phyloP scores from a whole-genome alignment of 2,888 invertebrate genomes.

The Archips crataeganus region DNA sequence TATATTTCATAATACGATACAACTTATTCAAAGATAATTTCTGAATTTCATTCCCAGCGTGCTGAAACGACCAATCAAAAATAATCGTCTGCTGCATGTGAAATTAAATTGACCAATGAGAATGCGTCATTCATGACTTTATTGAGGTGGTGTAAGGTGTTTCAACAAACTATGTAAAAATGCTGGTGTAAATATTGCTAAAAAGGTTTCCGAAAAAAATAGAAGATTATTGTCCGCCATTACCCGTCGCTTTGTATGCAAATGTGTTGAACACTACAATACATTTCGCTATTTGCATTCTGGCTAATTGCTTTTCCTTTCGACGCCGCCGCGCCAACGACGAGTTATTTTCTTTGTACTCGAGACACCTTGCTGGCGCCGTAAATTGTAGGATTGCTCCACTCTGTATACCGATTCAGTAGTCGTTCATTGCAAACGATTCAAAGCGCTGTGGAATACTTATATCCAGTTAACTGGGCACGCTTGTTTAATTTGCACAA shows the following conservation, averaged over 20 bases:
- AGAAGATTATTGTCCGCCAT: conserved; percentile 46
- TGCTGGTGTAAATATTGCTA: neutral
- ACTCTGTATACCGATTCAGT: conserved; percentile 28
- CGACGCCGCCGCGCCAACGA: conserved; percentile 64
- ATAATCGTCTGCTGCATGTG: no score
- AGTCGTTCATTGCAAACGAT: conserved; percentile 11
- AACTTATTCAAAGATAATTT: no score
- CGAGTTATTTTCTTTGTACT: conserved; percentile 65
- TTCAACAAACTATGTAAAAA: no score
- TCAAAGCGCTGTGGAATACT: neutral
- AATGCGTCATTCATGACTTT: no score
- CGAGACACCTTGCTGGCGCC: conserved; percentile 62
- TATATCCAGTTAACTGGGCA: neutral
- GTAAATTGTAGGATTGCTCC: conserved; percentile 50
- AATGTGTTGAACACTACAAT: conserved; percentile 75
- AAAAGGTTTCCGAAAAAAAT: neutral
- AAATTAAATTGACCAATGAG: no score
- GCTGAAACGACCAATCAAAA: no score
- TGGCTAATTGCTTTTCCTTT: conserved; percentile 82
- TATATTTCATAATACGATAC: no score
- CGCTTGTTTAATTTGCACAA: conserved; percentile 12
- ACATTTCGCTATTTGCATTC: conserved; percentile 78
- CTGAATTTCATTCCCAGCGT: no score
- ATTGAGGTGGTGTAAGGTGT: no score
- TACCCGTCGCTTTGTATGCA: conserved; percentile 73